Evolutionary conservation across 2,888 invertebrate species (phyloP).

Genomic region (Pseudococcus jackbeardsleyi): DNA sequence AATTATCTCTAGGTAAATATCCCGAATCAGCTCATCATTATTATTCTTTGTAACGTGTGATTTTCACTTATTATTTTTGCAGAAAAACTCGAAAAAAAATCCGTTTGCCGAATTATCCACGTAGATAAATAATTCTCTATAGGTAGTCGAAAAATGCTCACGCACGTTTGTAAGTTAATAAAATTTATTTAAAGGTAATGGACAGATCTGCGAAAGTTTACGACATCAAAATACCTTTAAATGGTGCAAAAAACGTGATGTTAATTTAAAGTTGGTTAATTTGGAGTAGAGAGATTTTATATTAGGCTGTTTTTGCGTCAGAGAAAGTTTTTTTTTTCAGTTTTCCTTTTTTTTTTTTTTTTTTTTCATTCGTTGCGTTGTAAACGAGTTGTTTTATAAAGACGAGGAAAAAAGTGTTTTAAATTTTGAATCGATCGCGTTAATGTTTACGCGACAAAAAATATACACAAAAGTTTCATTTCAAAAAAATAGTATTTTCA

Average conservation of each 20-base stretch:
- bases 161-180: conserved; percentile 12
- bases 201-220: conserved; percentile 50
- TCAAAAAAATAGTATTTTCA: neutral
- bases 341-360: neutral
- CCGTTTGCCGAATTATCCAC: too few relatives aligned
- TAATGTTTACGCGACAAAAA: conserved; percentile 29
- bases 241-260: conserved; percentile 39
- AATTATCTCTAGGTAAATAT: too few relatives aligned
- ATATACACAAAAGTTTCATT: conserved; percentile 18
- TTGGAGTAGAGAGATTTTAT: conserved; percentile 34
- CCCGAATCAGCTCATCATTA: too few relatives aligned
- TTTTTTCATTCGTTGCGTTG: neutral
- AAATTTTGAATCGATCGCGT: conserved; percentile 39
- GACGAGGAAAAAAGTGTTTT: conserved; percentile 9
- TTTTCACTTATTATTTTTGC: too few relatives aligned
- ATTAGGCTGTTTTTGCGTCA: conserved; percentile 10
- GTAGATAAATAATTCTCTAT: neutral
- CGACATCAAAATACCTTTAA: conserved; percentile 46
- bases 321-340: neutral
- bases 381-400: conserved; percentile 35
- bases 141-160: conserved; percentile 7
- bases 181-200: conserved; percentile 45
- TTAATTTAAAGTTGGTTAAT: conserved; percentile 48
- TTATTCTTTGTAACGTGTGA: too few relatives aligned
- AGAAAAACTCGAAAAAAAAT: too few relatives aligned